Conservation (phyloP, 2,888 invertebrate genomes). For the Agrotis ipsilon region DNA sequence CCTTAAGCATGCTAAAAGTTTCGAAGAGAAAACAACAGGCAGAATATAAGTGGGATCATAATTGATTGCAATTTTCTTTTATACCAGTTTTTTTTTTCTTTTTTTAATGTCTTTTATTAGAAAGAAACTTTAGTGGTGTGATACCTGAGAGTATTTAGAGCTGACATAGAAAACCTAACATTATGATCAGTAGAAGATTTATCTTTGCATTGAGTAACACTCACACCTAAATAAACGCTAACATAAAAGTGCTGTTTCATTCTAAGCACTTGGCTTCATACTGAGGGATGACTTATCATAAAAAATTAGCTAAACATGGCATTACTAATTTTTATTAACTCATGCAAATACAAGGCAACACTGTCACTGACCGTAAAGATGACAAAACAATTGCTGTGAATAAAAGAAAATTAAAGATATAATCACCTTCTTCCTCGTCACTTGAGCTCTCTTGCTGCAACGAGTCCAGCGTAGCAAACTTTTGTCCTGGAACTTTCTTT, state of each 20-base stretch:
- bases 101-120: too few relatives aligned
- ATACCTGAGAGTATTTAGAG: too few relatives aligned
- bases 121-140: too few relatives aligned
- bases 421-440: conserved; percentile 92
- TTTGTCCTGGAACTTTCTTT: conserved; percentile 82
- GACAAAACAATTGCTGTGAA: background rate
- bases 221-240: background rate
- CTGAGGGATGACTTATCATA: background rate
- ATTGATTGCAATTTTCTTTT: too few relatives aligned
- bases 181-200: background rate
- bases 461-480: conserved; percentile 92
- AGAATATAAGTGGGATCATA: too few relatives aligned
- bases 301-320: background rate
- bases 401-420: background rate
- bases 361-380: background rate
- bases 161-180: too few relatives aligned
- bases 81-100: too few relatives aligned
- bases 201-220: background rate
- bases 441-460: conserved; percentile 91
- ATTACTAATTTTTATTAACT: background rate
- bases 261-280: background rate
- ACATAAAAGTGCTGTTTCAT: background rate
- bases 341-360: background rate
- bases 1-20: background rate
- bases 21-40: background rate